Evolutionary conservation across 2,113 vertebrate genomes (phyloP), one percentile per base, ranked within the genome.

Genomic region (Saimiri boliviensis): DNA sequence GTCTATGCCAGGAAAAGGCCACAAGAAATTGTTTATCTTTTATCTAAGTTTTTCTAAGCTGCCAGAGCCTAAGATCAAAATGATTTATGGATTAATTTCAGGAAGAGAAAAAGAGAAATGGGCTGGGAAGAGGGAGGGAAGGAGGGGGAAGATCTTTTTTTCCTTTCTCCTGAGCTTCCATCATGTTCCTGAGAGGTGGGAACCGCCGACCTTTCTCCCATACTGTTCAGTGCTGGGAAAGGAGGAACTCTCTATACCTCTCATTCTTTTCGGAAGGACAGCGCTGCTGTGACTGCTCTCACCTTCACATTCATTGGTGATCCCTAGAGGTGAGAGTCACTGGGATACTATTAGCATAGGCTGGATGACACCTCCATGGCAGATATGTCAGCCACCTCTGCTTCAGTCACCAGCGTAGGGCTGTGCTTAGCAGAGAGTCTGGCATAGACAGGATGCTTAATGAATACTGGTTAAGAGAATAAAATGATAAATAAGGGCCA

Each of bases 111-210:
- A 37, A 56, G 5, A 88, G 9, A 63, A 93, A 73, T 35, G 19
- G 27, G 37, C 11, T 23, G 13, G 42, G 2, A 20, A 32, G 32
- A 5, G 12, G 32, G 7, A 21, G 8, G n/a, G 2, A 0, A 3
- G 16, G 4, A 35, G 3, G 20, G 16, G 52, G 19, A 35, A 6
- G 23, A 23, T 13, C 54, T 11, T 42, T 20, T 42, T 35, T 32
- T 21, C 8, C 49, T 58, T 13, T 40, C 40, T 23, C 54, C 17
- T 20, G 11, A 27, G 25, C 5, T 47, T 52, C n/a, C 14, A 1
- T 30, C 27, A 66, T 30, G 17, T 25, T 47, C 42, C 54, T 42
- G 7, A 40, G 32, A 77, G 54, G n/a, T 37, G 47, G 63, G 30
- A 19, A 2, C 30, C 19, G 8, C 25, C 4, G 42, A 52, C 25